Evolutionary conservation across 2,797 vertebrate species (phyloP).

Genomic region (Gallirallus australis): DNA sequence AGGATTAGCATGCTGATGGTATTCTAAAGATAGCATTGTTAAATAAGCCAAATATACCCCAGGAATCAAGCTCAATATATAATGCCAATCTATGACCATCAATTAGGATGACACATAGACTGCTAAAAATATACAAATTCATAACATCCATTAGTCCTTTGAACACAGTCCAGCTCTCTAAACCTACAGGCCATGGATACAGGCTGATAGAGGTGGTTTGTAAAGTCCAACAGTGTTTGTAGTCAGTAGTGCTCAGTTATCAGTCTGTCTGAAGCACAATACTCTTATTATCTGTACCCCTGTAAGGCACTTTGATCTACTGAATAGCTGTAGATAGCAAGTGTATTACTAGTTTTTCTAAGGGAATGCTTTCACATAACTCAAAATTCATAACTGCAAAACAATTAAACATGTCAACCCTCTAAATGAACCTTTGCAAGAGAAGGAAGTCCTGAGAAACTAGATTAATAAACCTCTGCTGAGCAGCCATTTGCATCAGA

Average conservation of each 20-base stretch:
- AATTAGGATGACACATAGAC: conserved; percentile 50
- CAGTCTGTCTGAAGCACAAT: background rate
- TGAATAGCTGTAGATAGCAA: background rate
- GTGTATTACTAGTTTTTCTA: background rate
- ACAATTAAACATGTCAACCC: background rate
- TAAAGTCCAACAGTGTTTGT: background rate
- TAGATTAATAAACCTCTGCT: background rate
- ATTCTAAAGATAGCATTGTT: conserved; percentile 74
- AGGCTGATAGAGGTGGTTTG: background rate
- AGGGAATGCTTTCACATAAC: background rate
- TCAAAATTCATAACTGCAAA: background rate
- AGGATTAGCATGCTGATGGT: conserved; percentile 70
- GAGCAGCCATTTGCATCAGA: background rate
- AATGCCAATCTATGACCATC: conserved; percentile 57
- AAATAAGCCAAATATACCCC: conserved; percentile 69
- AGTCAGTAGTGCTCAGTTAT: background rate
- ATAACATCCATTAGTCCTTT: background rate
- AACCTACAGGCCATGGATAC: background rate
- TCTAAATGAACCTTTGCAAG: background rate
- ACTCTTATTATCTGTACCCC: background rate
- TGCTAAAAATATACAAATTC: conserved; percentile 65
- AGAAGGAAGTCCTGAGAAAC: background rate
- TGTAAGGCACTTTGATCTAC: background rate
- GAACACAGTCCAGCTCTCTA: background rate
- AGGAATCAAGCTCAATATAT: conserved; percentile 63